These are phyloP conservation scores for Leptopterna dolabrata DNA, from an alignment of 2,888 invertebrate species.

Conservation along the genomic window DNA sequence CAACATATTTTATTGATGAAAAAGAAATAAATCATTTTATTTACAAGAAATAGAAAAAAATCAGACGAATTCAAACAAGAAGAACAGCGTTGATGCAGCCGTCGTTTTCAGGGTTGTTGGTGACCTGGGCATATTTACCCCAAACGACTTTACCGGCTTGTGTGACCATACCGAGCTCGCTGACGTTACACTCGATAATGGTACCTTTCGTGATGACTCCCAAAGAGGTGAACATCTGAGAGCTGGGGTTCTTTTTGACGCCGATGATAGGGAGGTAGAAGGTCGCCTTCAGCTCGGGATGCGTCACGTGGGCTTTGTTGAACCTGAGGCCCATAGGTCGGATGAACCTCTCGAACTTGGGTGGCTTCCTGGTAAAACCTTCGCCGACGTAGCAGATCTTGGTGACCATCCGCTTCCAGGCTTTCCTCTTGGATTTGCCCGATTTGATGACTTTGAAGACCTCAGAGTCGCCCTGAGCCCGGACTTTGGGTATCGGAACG, in stretches of 20 bases:
- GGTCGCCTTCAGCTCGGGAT: conserved; percentile 98
- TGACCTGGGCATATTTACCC: conserved; percentile 99
- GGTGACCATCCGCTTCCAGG: conserved; percentile 99
- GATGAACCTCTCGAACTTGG: conserved; percentile 98
- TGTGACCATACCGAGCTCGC: conserved; percentile 97
- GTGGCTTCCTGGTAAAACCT: conserved; percentile 97
- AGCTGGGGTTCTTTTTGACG: conserved; percentile 98
- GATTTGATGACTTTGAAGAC: conserved; percentile 93
- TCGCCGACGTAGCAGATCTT: conserved; percentile 99
- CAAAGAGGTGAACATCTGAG: conserved; percentile 94
- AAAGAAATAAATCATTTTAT: background rate
- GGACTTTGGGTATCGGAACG: conserved; percentile 98
- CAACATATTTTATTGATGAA: background rate
- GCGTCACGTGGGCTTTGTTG: conserved; percentile 98
- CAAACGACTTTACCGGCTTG: conserved; percentile 99
- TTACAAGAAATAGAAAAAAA: background rate
- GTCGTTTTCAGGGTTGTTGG: conserved; percentile 99
- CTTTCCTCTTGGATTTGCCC: conserved; percentile 93
- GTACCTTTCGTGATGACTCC: conserved; percentile 99
- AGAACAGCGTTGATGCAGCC: conserved; percentile 99
- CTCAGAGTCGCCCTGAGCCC: conserved; percentile 95
- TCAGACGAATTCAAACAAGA: conserved; percentile 77
- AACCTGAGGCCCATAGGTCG: conserved; percentile 96
- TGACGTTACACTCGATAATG: conserved; percentile 97
- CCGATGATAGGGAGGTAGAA: conserved; percentile 97